These are phyloP conservation scores for Noctua janthina DNA, from an alignment of 2,888 invertebrate species.

Conservation along the genomic window DNA sequence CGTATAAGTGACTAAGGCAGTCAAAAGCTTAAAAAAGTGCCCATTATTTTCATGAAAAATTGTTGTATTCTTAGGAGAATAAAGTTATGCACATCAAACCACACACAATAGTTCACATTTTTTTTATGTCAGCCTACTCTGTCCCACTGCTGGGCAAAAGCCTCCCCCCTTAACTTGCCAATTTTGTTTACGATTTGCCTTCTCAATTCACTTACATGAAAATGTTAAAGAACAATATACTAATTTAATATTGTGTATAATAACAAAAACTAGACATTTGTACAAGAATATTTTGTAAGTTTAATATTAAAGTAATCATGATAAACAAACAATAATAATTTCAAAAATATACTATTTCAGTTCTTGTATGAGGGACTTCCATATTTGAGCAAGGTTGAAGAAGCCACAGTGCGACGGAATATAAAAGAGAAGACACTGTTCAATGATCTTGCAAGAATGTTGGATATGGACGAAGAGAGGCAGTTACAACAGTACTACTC, in stretches of 20 bases:
- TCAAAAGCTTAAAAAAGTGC: neutral
- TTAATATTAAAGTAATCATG: neutral
- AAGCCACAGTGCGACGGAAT: constrained; percentile 78
- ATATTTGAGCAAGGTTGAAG: constrained; percentile 91
- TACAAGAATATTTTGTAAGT: neutral
- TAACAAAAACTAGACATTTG: neutral
- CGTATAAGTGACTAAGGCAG: too few relatives aligned
- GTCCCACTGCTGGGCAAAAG: too few relatives aligned
- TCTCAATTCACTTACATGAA: neutral
- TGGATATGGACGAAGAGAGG: constrained; percentile 79
- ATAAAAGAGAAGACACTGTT: constrained; percentile 78
- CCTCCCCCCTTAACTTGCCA: too few relatives aligned
- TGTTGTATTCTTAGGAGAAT: too few relatives aligned
- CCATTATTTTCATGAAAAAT: too few relatives aligned
- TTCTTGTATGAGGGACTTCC: constrained; percentile 92
- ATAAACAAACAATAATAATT: neutral
- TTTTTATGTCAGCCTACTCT: too few relatives aligned
- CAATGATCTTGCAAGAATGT: constrained; percentile 68
- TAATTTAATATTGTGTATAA: neutral
- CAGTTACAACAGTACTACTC: constrained; percentile 81
- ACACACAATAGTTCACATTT: neutral
- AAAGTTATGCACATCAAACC: too few relatives aligned
- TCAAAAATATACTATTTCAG: constrained; percentile 83
- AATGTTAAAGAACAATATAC: neutral
- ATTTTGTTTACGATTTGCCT: too few relatives aligned